Base-by-base conservation (phyloP, 2,888 invertebrate genomes). In the Geotrupes spiniger region DNA sequence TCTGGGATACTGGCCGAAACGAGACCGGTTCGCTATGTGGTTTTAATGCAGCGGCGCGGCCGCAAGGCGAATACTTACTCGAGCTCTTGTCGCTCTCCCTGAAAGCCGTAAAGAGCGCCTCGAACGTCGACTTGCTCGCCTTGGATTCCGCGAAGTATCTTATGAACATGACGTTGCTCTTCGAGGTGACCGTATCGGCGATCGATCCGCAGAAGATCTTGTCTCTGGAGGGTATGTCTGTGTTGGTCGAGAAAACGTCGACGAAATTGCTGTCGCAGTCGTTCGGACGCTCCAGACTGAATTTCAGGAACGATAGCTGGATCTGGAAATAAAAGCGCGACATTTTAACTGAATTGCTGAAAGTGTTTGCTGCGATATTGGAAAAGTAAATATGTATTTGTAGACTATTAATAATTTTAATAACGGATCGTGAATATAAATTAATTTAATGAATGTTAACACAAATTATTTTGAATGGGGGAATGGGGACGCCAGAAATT, bases 171-270 rank as follows among this genome's bases (percentile, higher is more conserved):
- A 83, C 74, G 67, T 87, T 86, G 2, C 80, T 77, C 4, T 76
- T 76, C 1, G 89, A 84, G 21, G 77, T 76, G 10, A 90, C 82
- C 1, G 85, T 76, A 59, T 92, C 92, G 0, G 92, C 89, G 15
- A 91, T 85, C 3, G 91, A 90, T 0, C 92, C 92, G 66, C 93
- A 93, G 72, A 89, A 92, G 69, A 84, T 83, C 57, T 81, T 84
- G 45, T 71, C 75, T 66, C 80, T 73, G 44, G 77, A 75, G 39
- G 79, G 76, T 62, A 85, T 75, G 60, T 85, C 83, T 12, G 84
- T 83, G 51, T 76, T 73, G 52, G 81, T 79, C 3, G 77, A 78
- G 69, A 87, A 88, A 52, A 89, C 78, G 67, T 88, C 85, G 54
- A 89, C 77, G 67, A 85, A 88, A 73, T 89, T 89, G 48, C 78